Evolutionary conservation across 2,797 vertebrate species (phyloP).

Genomic region (Siniperca undulata): DNA sequence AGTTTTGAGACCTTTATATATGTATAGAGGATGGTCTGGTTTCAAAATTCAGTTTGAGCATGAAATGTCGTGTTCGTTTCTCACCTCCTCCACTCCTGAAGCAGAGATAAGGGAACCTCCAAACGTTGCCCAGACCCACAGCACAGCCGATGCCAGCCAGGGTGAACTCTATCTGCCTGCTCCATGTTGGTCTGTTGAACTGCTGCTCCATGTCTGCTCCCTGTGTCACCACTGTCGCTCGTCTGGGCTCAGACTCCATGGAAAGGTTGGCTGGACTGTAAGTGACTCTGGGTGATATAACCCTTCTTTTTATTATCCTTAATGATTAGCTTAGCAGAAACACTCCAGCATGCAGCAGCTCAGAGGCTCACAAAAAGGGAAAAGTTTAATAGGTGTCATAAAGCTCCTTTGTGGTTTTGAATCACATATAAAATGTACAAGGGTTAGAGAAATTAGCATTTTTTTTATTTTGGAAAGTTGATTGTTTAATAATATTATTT

Average conservation of each 20-base stretch:
- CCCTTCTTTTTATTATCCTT: constrained; percentile 75
- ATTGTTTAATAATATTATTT: neutral
- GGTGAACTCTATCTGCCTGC: constrained; percentile 86
- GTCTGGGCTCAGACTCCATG: constrained; percentile 39
- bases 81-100: constrained; percentile 88
- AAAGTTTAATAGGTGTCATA: constrained; percentile 15
- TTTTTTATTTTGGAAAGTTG: neutral
- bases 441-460: neutral
- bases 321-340: constrained; percentile 84
- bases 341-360: constrained; percentile 8
- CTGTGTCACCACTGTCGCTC: constrained; percentile 17
- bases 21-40: neutral
- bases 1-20: neutral
- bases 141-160: constrained; percentile 85
- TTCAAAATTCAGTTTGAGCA: neutral
- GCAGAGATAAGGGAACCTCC: constrained; percentile 88
- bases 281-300: constrained; percentile 66
- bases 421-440: neutral
- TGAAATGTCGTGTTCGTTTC: constrained; percentile 26
- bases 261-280: constrained; percentile 27
- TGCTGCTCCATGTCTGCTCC: constrained; percentile 67
- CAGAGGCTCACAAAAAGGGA: neutral
- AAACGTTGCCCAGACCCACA: constrained; percentile 86
- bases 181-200: constrained; percentile 82
- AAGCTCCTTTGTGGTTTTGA: neutral